phyloP scores from a whole-genome alignment of 2,113 vertebrate species.

The Catharus minimus region DNA sequence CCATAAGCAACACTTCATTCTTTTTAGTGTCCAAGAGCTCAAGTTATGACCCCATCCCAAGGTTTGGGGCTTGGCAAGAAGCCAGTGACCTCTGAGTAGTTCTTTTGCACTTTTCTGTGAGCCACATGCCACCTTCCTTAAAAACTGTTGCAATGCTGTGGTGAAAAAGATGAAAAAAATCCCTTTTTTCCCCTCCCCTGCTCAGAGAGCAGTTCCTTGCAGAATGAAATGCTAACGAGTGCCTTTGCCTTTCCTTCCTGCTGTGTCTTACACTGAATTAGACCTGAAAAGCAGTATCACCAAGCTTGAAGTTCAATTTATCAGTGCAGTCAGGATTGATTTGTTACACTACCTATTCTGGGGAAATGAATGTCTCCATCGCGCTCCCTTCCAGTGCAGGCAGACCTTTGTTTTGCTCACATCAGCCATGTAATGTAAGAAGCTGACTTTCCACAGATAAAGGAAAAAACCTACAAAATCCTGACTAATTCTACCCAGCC shows the following conservation, averaged over 20 bases:
- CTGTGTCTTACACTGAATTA: slow-evolving; percentile 56
- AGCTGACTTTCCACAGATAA: slow-evolving; percentile 56
- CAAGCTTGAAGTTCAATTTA: slow-evolving; percentile 57
- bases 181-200: background rate
- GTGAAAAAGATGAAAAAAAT: background rate
- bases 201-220: slow-evolving; percentile 14
- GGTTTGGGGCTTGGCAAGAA: background rate
- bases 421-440: slow-evolving; percentile 59
- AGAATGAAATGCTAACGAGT: slow-evolving; percentile 47
- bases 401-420: slow-evolving; percentile 63
- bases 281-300: slow-evolving; percentile 54
- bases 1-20: rapidly evolving
- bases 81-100: rapidly evolving
- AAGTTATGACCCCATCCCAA: background rate
- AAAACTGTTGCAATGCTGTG: background rate
- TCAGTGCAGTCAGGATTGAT: slow-evolving; percentile 49
- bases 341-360: slow-evolving; percentile 53
- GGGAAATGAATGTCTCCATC: slow-evolving; percentile 58
- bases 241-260: slow-evolving; percentile 51
- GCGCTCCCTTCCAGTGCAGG: slow-evolving; percentile 22
- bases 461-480: slow-evolving; percentile 34
- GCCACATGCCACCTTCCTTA: background rate
- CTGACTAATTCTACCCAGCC: slow-evolving; percentile 16
- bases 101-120: background rate
- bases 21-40: background rate